Evolutionary conservation across 2,797 vertebrate genomes (phyloP), one percentile per base, ranked within the genome.

Genomic region (Sebastolobus altivelis): DNA sequence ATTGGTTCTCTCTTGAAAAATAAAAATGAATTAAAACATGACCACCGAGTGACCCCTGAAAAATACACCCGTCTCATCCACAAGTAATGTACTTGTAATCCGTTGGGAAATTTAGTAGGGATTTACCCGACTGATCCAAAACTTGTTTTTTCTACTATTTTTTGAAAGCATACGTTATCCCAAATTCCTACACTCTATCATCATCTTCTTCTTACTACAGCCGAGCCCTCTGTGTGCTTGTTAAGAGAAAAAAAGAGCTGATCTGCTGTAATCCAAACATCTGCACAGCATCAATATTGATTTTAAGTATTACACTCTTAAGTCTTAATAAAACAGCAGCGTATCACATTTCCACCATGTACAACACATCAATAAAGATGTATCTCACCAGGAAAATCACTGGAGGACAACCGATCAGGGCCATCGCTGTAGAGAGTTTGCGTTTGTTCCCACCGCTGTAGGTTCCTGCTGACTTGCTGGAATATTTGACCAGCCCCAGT

Each of bases 391-490:
- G 92, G 81, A 99, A 99, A 75, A 99, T 92, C 25, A 99, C 96
- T 0, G 97, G 97, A 76, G 98, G 98, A 72, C 96, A 97, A 5
- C 98, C 98, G 14, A 99, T 99, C 89, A 99, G 89, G 59, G 98
- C 97, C 59, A 99, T 98, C 27, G 98, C 98, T 3, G 98, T 99
- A 1, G 98, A 99, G 18, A 99, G 97, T 88, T 99, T 99, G 74
- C 98, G 97, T 33, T 97, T 98, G 94, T 99, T 99, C 10, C 98
- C 98, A 0, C 98, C 98, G 0, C 98, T 99, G 90, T 99, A 99
- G 79, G 96, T 98, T 27, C 98, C 97, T 0, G 98, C 98, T 0
- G 96, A 96, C 89, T 97, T 99, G 84, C 95, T 97, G 73, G 97
- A 96, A 0, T 99, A 99, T 79, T 97, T 98, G 76, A 97, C 88